Evolutionary conservation across 2,797 vertebrate genomes (phyloP), one percentile per base, ranked within the genome.

Genomic region (Brachyalestes nurse): DNA sequence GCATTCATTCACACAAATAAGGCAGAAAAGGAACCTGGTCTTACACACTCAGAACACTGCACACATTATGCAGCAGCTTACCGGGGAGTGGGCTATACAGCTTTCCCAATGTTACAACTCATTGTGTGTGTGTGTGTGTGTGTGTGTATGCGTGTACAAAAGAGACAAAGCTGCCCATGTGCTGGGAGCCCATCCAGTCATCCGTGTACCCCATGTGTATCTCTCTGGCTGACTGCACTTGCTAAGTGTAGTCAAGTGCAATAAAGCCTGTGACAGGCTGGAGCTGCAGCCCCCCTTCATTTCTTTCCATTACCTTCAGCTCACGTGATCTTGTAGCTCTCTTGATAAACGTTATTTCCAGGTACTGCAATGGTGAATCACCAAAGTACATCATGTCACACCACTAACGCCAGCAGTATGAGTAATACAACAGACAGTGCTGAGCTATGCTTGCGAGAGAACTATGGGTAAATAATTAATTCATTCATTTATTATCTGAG

Each of bases 211-310:
- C 78, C 76, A 70, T 77, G 73, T 85, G 83, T 87, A 82, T 87
- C 81, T 77, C 83, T 89, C 80, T 83, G 90, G 88, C 89, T 84
- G 89, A 88, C 82, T 90, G 88, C 84, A 80, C 89, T 80, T 71
- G 84, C 87, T 88, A 88, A 88, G 88, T 91, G 88, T 86, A 90
- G 86, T 88, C 87, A 88, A 88, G 90, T 89, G 90, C 85, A 86
- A 89, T 90, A 90, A 91, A 91, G 88, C 89, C 87, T 87, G 87
- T 87, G 90, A 90, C 83, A 81, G 79, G 82, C 86, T 14, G 75
- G 85, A 86, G 84, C 87, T 88, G 28, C 61, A 62, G 72, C 87
- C 86, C 89, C 84, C 69, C 66, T 73, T 62, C 84, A 82, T 87
- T 79, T 69, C 51, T 82, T 47, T 13, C 77, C 71, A 69, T 49